A percentile compares a stretch with the other conserved stretches of the same genome.
phyloP scores from a whole-genome alignment of 1,140 invertebrate species.

The Drosophila auraria region DNA sequence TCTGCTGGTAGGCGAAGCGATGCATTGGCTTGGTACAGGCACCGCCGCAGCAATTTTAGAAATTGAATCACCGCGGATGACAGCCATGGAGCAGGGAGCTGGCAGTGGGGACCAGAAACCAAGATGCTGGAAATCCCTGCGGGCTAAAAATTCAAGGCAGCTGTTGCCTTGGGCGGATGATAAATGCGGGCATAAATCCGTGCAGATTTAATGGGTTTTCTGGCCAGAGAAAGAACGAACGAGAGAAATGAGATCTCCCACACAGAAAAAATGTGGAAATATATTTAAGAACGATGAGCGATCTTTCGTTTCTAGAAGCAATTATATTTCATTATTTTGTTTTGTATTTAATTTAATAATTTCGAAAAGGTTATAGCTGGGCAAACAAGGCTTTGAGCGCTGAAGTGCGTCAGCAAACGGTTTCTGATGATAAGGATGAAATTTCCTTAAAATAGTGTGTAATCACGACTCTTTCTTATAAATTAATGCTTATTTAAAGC shows the following conservation, averaged over 20 bases:
- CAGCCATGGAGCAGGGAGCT: slow-evolving; percentile 47
- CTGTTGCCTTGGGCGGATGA: slow-evolving; percentile 40
- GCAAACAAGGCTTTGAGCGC: background rate
- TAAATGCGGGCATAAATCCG: slow-evolving; percentile 60
- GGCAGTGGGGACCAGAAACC: slow-evolving; percentile 13
- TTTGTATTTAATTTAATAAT: background rate
- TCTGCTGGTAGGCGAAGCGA: slow-evolving; percentile 38
- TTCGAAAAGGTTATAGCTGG: background rate
- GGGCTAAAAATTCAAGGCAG: slow-evolving; percentile 34
- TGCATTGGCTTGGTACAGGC: slow-evolving; percentile 56
- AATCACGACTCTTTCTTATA: background rate
- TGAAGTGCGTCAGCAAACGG: background rate
- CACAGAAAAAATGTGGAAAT: slow-evolving; percentile 15
- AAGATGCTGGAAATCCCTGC: slow-evolving; percentile 51
- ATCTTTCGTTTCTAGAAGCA: slow-evolving; percentile 15
- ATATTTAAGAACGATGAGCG: slow-evolving; percentile 11
- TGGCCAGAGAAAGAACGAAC: slow-evolving; percentile 3
- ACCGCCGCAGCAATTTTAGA: slow-evolving; percentile 62
- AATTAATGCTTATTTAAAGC: background rate
- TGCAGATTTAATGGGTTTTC: slow-evolving; percentile 51
- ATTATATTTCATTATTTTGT: slow-evolving; percentile 12
- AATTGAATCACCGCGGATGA: slow-evolving; percentile 64
- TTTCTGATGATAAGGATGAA: background rate
- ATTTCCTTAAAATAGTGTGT: background rate
- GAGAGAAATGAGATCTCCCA: slow-evolving; percentile 12